Base-by-base conservation (phyloP, 2,797 vertebrate species). In the Halcyon chelicuti region DNA sequence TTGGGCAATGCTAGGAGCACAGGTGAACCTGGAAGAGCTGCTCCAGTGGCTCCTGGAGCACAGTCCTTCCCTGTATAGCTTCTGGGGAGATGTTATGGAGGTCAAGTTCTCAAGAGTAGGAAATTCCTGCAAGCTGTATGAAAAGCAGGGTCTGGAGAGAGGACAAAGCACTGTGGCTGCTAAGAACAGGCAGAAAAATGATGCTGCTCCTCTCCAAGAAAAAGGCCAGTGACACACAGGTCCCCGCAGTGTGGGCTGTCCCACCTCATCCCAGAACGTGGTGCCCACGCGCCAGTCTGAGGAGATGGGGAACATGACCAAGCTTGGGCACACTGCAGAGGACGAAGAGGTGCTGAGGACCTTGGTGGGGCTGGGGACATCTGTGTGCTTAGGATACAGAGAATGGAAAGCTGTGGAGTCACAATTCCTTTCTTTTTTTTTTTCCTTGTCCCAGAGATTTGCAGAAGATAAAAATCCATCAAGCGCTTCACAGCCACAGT, bases 61-160 rank as follows among this genome's bases (percentile, higher is more conserved):
- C 0, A 8, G 11, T 46, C 29, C 51, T 72, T 60, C 46, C 52
- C 33, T 1, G 1, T 1, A 5, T 1, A 25, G 58, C 19, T 51
- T 78, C 44, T 19, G 9, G 51, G 51, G 15, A 47, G 46, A 39
- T 6, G 67, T 61, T 39, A 42, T 0, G 1, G 12, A 72, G 31
- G 40, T 28, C 1, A 4, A 14, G 25, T 4, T 49, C 58, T 46
- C 28, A 13, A 71, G 49, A 78, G 66, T 0, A 75, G 19, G 49
- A 84, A 80, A 83, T 39, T 61, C 44, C 46, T 65, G 44, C 61
- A 51, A 77, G 25, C 55, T 70, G 29, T 14, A 19, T 14, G 65
- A 47, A 76, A 42, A 76, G 18, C 51, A 62, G 11, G 9, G 33
- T 68, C 16, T 82, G 35, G 35, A 54, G 46, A 70, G 75, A 76